Conservation (phyloP, 2,797 vertebrate genomes). For the Gobionotothen gibberifrons region DNA sequence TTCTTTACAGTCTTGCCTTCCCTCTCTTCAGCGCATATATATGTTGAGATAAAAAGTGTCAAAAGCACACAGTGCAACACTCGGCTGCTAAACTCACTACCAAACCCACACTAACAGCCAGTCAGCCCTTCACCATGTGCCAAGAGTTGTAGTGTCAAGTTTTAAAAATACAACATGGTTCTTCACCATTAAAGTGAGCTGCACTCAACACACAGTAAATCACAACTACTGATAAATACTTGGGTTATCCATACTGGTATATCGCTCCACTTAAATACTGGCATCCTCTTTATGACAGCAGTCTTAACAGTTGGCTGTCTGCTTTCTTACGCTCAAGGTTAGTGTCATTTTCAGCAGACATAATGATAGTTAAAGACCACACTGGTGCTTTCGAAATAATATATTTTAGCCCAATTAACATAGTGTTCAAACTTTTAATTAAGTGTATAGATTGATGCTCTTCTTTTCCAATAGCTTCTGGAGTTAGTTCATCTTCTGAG, state of each 20-base stretch:
- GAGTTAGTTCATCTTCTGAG: background rate
- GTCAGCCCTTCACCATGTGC: constrained; percentile 56
- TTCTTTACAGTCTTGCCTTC: constrained; percentile 38
- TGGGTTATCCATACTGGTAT: constrained; percentile 42
- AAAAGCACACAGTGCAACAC: constrained; percentile 51
- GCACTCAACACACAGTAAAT: constrained; percentile 59
- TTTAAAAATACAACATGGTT: constrained; percentile 50
- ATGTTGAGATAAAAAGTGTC: constrained; percentile 39
- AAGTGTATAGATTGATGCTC: background rate
- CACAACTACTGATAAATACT: constrained; percentile 66
- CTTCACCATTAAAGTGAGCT: constrained; percentile 51
- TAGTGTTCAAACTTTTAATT: constrained; percentile 16
- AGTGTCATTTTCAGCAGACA: constrained; percentile 52
- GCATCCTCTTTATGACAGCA: constrained; percentile 38
- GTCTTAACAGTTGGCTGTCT: constrained; percentile 21
- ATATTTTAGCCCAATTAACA: constrained; percentile 23
- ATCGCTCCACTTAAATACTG: constrained; percentile 56
- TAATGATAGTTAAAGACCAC: constrained; percentile 49
- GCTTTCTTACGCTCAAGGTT: constrained; percentile 20
- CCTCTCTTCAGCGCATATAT: constrained; percentile 44
- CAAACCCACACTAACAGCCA: constrained; percentile 40
- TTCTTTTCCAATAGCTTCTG: background rate
- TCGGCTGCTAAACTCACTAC: constrained; percentile 28
- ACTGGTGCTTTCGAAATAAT: constrained; percentile 13
- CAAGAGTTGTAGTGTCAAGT: constrained; percentile 64